Evolutionary conservation across 2,888 invertebrate species (phyloP), one percentile per base, ranked within the genome.

Genomic region (Seladonia tumulorum): DNA sequence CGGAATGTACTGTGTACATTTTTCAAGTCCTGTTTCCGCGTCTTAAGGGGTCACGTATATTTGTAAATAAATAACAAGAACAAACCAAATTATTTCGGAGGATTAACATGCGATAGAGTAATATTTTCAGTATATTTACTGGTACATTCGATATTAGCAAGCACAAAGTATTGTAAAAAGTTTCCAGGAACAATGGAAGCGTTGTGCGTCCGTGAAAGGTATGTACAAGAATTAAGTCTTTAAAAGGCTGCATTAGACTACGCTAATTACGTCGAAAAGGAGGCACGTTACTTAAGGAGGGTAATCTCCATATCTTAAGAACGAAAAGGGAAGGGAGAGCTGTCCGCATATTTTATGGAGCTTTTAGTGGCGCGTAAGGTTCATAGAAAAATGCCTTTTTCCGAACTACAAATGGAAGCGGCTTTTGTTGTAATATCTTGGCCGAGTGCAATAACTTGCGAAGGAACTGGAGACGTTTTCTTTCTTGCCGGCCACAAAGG

Each of bases 281-380:
- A 49, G 74, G 29, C n/a, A 35, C 75, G 76, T 66, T 57, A n/a
- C 84, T 83, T 75, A 79, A 47, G 29, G n/a, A 7, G 47, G 47
- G 47, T 78, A 72, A 79, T 79, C 25, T 79, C 70, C 79, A 79
- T 85, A 78, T 57, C 42, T 85, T 79, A 66, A 63, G 70, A 75
- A 57, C 39, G 53, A 60, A 68, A 49, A 66, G 16, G 29, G 66
- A 66, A 66, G 47, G 14, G 47, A 49, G 72, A 85, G 29, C 57
- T 68, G 66, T 60, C 22, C 57, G 63, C 83, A 22, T 83, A 72
- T 57, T 66, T 85, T 49, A 66, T 12, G 72, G 57, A 85, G 47
- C 76, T 79, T 85, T 85, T 79, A 83, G 84, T 42, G 75, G 53
- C 47, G 42, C 71, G 72, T 79, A 83, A 85, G 75, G 49, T 53